Evolutionary conservation across 2,113 vertebrate species (phyloP).

Genomic region (Zosterops pallidus): DNA sequence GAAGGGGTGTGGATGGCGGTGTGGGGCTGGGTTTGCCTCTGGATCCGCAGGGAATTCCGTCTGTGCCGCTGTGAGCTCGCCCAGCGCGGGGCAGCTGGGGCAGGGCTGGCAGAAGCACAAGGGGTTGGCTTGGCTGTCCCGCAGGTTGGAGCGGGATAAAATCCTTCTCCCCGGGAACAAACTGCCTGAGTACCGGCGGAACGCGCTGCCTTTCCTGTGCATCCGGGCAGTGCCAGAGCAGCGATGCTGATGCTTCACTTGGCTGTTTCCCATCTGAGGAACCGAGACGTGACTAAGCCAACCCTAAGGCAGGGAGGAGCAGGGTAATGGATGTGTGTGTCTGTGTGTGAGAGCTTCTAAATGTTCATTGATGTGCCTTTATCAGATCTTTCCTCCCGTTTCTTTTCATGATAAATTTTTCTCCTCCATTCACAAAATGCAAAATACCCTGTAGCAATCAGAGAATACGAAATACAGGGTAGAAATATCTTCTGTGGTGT

Average conservation of each 20-base stretch:
- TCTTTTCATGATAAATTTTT: background rate
- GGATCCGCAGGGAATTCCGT: accelerated
- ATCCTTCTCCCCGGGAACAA: background rate
- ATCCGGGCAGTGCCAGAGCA: accelerated
- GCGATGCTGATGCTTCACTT: background rate
- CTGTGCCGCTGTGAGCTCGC: background rate
- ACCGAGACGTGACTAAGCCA: background rate
- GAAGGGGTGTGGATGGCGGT: accelerated
- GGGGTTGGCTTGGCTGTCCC: background rate
- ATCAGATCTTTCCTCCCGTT: background rate
- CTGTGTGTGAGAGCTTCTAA: background rate
- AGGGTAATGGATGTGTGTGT: background rate
- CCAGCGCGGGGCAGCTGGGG: background rate
- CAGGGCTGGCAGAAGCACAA: accelerated
- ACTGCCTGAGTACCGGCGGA: accelerated
- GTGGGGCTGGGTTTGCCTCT: background rate
- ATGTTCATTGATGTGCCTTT: background rate
- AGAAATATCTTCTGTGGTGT: background rate
- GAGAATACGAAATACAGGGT: accelerated
- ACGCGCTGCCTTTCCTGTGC: accelerated
- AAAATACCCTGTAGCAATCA: background rate
- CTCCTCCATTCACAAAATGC: background rate
- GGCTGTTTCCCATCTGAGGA: background rate
- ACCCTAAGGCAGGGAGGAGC: background rate
- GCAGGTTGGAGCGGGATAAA: background rate